Base-by-base conservation (phyloP, 2,113 vertebrate species). In the Nymphicus hollandicus region DNA sequence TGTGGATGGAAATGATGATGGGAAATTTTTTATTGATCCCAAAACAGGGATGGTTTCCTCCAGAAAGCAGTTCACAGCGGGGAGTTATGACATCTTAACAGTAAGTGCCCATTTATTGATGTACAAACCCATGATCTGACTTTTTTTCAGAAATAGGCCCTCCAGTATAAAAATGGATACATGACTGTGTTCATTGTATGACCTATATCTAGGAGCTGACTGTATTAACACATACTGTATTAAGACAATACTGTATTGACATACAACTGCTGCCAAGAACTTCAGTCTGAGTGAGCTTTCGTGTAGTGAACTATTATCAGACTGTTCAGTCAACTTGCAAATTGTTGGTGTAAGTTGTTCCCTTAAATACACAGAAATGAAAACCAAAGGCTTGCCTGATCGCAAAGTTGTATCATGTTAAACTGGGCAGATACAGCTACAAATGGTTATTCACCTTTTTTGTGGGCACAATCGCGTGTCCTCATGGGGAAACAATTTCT, bases 1-100 rank as follows among this genome's bases (percentile, higher is more conserved):
- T 5, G 98, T 99, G 68, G 99, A 99, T 60, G 99, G 99, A 17
- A 99, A 99, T 0, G 99, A 99, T 12, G 99, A 99, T 2, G 99
- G 99, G 8, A 99, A 99, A 81, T 99, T 99, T 81, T 99, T 99
- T 95, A 99, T 99, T 84, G 99, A 99, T 93, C 99, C 99, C 31
- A 99, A 99, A 97, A 99, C 99, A 1, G 99, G 99, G 50, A 98
- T 99, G 96, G 99, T 99, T 66, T 99, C 99, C 61, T 99, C 99
- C 29, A 98, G 99, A 93, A 99, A 99, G 94, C 99, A 99, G 73
- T 99, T 99, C 96, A 97, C 98, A 19, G 99, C 99, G 0, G 99
- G 99, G 18, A 99, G 98, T 97, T 99, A 99, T 0, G 99, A 99
- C 96, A 99, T 99, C 94, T 97, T 99, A 86, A 99, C 99, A 39